Evolutionary conservation across 2,888 invertebrate genomes (phyloP).

Genomic region (Apodemia mormo): DNA sequence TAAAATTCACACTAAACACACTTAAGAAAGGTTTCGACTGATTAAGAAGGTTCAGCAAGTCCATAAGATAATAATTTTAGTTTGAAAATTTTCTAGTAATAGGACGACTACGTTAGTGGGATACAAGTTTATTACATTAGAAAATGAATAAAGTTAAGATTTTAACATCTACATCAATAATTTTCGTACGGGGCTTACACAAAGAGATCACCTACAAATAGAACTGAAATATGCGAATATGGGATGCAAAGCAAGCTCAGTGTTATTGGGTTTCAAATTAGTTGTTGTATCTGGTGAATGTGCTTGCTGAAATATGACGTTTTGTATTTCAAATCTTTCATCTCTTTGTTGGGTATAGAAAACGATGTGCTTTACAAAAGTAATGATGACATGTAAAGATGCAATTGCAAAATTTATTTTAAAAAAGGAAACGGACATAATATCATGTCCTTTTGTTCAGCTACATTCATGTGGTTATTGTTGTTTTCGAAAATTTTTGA

Average conservation of each 20-base stretch:
- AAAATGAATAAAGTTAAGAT: background rate
- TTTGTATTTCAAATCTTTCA: conserved; percentile 3
- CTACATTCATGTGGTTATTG: too few species aligned
- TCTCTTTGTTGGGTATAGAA: background rate
- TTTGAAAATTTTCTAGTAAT: background rate
- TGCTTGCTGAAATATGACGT: conserved; percentile 12
- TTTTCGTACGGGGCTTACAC: background rate
- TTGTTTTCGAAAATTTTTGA: too few species aligned
- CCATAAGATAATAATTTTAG: background rate
- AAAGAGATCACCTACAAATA: background rate
- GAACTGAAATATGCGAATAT: background rate
- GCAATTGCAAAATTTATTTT: background rate
- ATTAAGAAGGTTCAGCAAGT: too few species aligned
- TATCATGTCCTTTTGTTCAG: too few species aligned
- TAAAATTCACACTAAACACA: too few species aligned
- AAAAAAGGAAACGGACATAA: too few species aligned
- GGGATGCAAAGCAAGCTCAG: background rate
- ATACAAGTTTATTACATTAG: background rate
- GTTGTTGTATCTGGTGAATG: background rate
- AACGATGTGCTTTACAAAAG: conserved; percentile 1
- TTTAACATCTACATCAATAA: background rate
- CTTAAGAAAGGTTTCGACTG: too few species aligned
- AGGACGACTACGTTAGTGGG: background rate
- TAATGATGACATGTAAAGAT: background rate
- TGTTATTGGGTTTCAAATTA: conserved; percentile 3